A percentile compares a stretch with the other conserved stretches of the same genome.
phyloP scores from a whole-genome alignment of 2,888 invertebrate species.

The Pseudoips prasinana region DNA sequence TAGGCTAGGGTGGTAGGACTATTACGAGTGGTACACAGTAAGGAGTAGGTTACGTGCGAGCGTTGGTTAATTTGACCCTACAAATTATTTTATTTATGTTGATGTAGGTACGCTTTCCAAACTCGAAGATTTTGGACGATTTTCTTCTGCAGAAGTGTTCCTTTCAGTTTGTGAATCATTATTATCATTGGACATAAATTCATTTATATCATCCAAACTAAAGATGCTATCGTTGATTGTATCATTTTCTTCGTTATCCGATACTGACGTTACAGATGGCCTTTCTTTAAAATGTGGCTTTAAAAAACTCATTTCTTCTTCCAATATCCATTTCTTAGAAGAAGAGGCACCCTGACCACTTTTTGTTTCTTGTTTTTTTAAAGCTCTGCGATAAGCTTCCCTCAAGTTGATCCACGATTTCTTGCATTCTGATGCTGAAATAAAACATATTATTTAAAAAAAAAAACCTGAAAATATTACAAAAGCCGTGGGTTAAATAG shows the following conservation, averaged over 20 bases:
- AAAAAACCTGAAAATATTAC: neutral
- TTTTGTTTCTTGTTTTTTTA: slow-evolving; percentile 4
- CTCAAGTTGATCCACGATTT: slow-evolving; percentile 6
- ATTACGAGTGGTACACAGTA: no score
- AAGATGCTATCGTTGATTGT: slow-evolving; percentile 6
- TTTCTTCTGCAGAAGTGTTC: slow-evolving; percentile 7
- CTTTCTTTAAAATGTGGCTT: slow-evolving; percentile 7
- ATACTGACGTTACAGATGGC: slow-evolving; percentile 6
- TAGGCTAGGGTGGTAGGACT: no score
- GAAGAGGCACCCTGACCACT: slow-evolving; percentile 5
- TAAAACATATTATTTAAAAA: neutral
- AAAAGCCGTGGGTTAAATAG: slow-evolving; percentile 4
- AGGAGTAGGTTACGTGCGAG: no score
- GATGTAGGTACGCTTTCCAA: slow-evolving; percentile 5
- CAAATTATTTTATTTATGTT: slow-evolving; percentile 2
- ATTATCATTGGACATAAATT: slow-evolving; percentile 6
- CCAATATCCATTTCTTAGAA: slow-evolving; percentile 5
- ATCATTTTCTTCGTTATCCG: slow-evolving; percentile 5
- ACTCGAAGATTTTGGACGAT: slow-evolving; percentile 5
- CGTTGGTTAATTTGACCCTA: no score
- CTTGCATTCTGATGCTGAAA: slow-evolving; percentile 3
- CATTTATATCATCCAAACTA: slow-evolving; percentile 8
- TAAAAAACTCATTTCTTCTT: slow-evolving; percentile 8
- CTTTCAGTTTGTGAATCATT: slow-evolving; percentile 8
- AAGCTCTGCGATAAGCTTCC: slow-evolving; percentile 1